A percentile compares a stretch with the other conserved stretches of the same genome.
Conservation (phyloP, 2,888 invertebrate species). For the Endotricha flammealis region DNA sequence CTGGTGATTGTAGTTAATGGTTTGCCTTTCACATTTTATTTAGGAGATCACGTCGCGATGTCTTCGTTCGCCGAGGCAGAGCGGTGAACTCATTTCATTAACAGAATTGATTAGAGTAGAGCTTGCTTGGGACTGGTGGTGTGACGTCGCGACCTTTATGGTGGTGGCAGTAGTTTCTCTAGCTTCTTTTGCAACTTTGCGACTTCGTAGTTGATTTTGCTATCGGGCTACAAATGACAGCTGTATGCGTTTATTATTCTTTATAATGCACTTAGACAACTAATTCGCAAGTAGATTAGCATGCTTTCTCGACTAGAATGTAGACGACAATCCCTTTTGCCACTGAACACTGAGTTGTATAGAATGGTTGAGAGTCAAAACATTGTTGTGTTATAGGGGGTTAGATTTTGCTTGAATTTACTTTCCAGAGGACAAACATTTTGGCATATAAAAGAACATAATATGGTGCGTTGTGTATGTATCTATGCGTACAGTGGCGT, state of each 20-base stretch:
- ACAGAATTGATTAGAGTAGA: constrained; percentile 54
- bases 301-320: neutral
- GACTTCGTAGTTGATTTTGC: constrained; percentile 19
- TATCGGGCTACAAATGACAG: neutral
- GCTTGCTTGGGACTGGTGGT: constrained; percentile 67
- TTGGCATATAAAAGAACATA: no score
- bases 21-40: constrained; percentile 54
- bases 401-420: no score
- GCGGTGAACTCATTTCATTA: constrained; percentile 39
- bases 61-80: constrained; percentile 19
- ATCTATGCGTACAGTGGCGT: no score
- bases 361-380: no score
- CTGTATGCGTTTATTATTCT: neutral
- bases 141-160: constrained; percentile 41
- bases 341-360: no score
- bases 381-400: no score
- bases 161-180: constrained; percentile 43
- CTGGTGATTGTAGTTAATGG: constrained; percentile 73
- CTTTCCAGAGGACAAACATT: no score
- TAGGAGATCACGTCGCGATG: constrained; percentile 29
- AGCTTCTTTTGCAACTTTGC: constrained; percentile 27
- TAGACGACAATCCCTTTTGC: no score
- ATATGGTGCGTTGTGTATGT: no score
- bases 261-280: neutral
- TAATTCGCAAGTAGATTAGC: neutral